Evolutionary conservation across 2,797 vertebrate genomes (phyloP), one percentile per base, ranked within the genome.

Genomic region (Channallabes apus): DNA sequence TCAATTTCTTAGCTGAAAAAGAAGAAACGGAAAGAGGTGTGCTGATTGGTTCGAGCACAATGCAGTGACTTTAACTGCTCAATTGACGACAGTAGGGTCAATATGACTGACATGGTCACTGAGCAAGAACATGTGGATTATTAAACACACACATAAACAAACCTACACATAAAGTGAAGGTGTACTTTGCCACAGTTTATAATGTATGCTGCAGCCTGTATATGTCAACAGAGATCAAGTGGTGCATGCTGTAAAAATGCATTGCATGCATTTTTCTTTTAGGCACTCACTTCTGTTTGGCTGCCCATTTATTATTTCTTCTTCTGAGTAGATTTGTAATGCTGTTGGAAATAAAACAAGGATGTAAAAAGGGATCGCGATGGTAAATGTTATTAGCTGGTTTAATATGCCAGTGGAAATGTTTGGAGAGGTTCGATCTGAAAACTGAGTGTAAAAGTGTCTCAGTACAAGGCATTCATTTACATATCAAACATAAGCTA

Each of bases 391-490:
- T 88, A 88, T 88, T 88, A 88, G 84, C 83, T 86, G 76, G 79
- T 67, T 87, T 87, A 88, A 89, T 88, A 77, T 87, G 84, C 87
- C 87, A 87, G 75, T 72, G 80, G 75, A 86, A 89, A 84, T 86
- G 87, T 86, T 87, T 88, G 80, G 64, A 87, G 46, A 59, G 54
- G 83, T 56, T 73, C 78, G 81, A 86, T 56, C 46, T 82, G 83
- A 85, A 85, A 27, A 76, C 76, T 76, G 83, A 77, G 38, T 62
- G 65, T 84, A 78, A 83, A 87, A 84, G 78, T 86, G 11, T 83
- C 80, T 38, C 80, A 82, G 68, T 82, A 64, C 65, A 82, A 62
- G 35, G 71, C 79, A 84, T 86, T 32, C 6, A 65, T 80, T 65
- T 65, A 38, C 61, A 80, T 51, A 80, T 84, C 65, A 61, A 67